These are phyloP conservation scores for Scaptomyza caliginosa DNA, from an alignment of 2,888 invertebrate genomes.

Conservation along the genomic window DNA sequence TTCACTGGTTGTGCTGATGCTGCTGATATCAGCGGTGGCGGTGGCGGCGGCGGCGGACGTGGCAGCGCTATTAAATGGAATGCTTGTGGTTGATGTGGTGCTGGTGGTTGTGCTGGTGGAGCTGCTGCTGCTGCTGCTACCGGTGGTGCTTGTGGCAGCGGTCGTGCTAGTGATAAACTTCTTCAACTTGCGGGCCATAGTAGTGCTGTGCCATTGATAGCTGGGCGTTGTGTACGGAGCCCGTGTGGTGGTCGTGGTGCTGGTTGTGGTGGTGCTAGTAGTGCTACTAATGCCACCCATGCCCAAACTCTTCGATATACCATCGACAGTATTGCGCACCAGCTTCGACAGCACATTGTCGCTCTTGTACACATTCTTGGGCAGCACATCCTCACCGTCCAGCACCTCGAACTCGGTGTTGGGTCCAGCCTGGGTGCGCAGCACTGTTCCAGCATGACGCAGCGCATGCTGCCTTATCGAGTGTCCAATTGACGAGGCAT, in stretches of 20 bases:
- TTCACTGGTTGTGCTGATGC: constrained; percentile 75
- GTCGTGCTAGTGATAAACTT: constrained; percentile 83
- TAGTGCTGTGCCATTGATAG: constrained; percentile 83
- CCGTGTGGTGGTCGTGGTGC: constrained; percentile 70
- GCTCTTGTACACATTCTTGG: constrained; percentile 79
- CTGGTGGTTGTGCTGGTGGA: constrained; percentile 39
- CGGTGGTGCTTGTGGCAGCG: constrained; percentile 75
- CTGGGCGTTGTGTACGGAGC: constrained; percentile 82
- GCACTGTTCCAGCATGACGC: constrained; percentile 89
- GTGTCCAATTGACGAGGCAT: constrained; percentile 86
- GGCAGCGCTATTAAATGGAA: constrained; percentile 45
- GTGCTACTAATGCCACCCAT: constrained; percentile 78
- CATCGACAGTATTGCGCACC: constrained; percentile 84
- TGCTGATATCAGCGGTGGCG: constrained; percentile 22
- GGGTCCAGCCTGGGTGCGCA: constrained; percentile 86
- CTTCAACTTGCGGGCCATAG: constrained; percentile 84
- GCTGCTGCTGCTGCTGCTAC: constrained; percentile 68
- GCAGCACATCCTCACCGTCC: constrained; percentile 80
- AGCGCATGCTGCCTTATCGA: constrained; percentile 90
- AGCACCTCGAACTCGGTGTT: constrained; percentile 83
- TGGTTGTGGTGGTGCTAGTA: constrained; percentile 62
- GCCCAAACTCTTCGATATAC: constrained; percentile 81
- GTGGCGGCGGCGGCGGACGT: constrained; percentile 7
- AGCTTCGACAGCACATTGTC: constrained; percentile 82
- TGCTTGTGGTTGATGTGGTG: constrained; percentile 38